These are phyloP conservation scores for Sebastes ruberrimus DNA, from an alignment of 2,797 vertebrate genomes.

Conservation along the genomic window DNA sequence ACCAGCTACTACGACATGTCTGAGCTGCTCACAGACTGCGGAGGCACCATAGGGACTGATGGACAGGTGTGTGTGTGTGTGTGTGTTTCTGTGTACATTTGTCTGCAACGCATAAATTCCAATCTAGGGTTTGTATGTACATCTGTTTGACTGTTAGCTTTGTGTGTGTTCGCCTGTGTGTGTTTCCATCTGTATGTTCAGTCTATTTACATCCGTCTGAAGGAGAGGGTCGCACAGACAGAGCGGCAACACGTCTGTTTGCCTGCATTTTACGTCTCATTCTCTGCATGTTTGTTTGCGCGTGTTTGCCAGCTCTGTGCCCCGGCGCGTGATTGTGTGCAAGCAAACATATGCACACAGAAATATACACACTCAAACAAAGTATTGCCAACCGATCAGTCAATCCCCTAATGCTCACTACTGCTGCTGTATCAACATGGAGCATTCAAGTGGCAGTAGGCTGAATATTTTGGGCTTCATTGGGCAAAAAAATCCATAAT, in stretches of 20 bases:
- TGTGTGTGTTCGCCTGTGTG: conserved; percentile 27
- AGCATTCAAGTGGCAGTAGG: neutral
- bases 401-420: neutral
- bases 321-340: conserved; percentile 6
- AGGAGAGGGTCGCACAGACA: conserved; percentile 41
- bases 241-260: conserved; percentile 47
- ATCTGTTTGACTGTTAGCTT: conserved; percentile 40
- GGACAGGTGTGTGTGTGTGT: conserved; percentile 88
- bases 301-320: conserved; percentile 8
- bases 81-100: conserved; percentile 12
- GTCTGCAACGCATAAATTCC: conserved; percentile 36
- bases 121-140: conserved; percentile 41
- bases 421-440: neutral
- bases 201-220: conserved; percentile 52
- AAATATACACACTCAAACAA: conserved; percentile 12
- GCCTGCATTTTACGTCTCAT: conserved; percentile 36
- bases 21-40: conserved; percentile 92
- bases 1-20: conserved; percentile 94
- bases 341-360: neutral
- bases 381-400: conserved; percentile 12
- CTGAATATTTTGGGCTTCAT: too few species aligned
- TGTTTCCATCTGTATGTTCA: conserved; percentile 41
- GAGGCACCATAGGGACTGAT: conserved; percentile 91
- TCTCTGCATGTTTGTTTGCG: conserved; percentile 17
- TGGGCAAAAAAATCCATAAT: too few species aligned